Conservation (phyloP, 2,797 vertebrate genomes). For the Discoglossus pictus region DNA sequence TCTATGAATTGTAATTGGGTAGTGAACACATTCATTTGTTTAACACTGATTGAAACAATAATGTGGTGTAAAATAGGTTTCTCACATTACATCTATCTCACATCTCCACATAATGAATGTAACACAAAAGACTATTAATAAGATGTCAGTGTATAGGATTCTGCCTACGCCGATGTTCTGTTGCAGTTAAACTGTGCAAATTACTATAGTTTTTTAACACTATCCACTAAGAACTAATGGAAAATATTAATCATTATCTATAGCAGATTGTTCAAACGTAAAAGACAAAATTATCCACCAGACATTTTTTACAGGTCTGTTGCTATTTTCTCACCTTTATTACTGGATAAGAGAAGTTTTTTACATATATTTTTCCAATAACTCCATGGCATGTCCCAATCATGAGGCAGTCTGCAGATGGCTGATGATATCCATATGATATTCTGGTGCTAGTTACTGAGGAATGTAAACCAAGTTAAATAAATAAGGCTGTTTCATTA, state of each 20-base stretch:
- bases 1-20: conserved; percentile 50
- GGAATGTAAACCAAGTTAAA: conserved; percentile 54
- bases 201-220: too few species aligned
- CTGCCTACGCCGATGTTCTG: not conserved
- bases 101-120: conserved; percentile 20
- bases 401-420: conserved; percentile 25
- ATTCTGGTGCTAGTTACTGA: conserved; percentile 50
- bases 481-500: conserved; percentile 41
- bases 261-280: too few species aligned
- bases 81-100: conserved; percentile 33
- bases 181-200: not conserved
- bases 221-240: too few species aligned
- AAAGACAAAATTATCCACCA: too few species aligned
- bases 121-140: conserved; percentile 34
- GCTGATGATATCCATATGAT: conserved; percentile 43
- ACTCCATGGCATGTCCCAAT: conserved; percentile 1
- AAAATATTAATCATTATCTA: too few species aligned
- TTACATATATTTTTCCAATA: conserved; percentile 4
- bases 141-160: not conserved
- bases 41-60: conserved; percentile 53
- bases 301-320: too few species aligned
- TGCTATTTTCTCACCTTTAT: not conserved
- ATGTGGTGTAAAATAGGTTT: conserved; percentile 19
- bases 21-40: conserved; percentile 54
- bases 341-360: not conserved